Evolutionary conservation across 2,888 invertebrate genomes (phyloP).

Genomic region (Hirtodrosophila histrioides): DNA sequence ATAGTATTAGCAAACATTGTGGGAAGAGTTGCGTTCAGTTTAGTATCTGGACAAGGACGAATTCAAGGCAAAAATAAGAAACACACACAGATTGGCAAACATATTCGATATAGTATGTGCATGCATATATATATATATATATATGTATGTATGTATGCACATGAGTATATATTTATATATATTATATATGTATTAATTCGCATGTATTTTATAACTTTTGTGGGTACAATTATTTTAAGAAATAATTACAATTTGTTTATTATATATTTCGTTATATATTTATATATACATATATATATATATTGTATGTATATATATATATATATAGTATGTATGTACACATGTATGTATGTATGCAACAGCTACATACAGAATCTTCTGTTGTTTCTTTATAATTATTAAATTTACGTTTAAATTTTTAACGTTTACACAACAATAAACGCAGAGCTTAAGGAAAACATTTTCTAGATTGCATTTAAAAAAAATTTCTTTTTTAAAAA

Average conservation of each 20-base stretch:
- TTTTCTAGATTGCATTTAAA: constrained; percentile 59
- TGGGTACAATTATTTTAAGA: constrained; percentile 70
- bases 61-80: constrained; percentile 30
- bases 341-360: constrained; percentile 31
- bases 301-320: constrained; percentile 33
- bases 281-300: constrained; percentile 26
- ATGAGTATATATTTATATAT: constrained; percentile 7
- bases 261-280: constrained; percentile 25
- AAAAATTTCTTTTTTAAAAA: constrained; percentile 49
- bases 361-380: constrained; percentile 4
- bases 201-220: constrained; percentile 60
- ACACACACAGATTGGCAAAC: constrained; percentile 9
- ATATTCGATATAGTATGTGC: constrained; percentile 2
- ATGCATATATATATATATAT: constrained; percentile 11
- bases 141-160: constrained; percentile 9
- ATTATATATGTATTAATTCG: constrained; percentile 35
- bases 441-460: constrained; percentile 67
- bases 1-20: not conserved
- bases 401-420: constrained; percentile 28
- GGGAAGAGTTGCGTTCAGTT: constrained; percentile 8
- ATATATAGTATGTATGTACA: constrained; percentile 28
- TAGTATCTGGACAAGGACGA: constrained; percentile 26
- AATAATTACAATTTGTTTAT: constrained; percentile 70
- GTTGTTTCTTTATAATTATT: constrained; percentile 23
- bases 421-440: constrained; percentile 63